Evolutionary conservation across 2,797 vertebrate species (phyloP).

Genomic region (Taeniopygia guttata): DNA sequence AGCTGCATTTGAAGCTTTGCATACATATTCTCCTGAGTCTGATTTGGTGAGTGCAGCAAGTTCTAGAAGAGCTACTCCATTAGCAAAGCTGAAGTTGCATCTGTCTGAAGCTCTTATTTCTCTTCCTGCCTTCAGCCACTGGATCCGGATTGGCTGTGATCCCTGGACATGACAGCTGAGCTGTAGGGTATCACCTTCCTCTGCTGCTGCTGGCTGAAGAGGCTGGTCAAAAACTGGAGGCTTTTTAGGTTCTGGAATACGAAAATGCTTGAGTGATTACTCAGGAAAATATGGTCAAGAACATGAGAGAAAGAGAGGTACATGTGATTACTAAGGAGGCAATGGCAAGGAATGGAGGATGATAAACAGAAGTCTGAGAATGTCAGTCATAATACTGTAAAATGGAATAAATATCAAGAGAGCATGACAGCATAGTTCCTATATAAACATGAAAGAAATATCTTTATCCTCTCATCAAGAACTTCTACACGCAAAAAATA

Average conservation of each 20-base stretch:
- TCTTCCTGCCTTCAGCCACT: constrained; percentile 93
- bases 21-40: constrained; percentile 91
- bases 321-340: not conserved
- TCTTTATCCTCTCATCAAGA: not conserved
- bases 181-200: constrained; percentile 84
- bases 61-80: constrained; percentile 87
- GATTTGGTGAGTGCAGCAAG: constrained; percentile 79
- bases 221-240: constrained; percentile 90
- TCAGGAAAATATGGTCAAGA: not conserved
- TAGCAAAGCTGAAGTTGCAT: constrained; percentile 85
- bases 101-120: constrained; percentile 85
- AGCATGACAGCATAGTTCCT: not conserved
- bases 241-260: constrained; percentile 85
- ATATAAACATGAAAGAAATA: not conserved
- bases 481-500: not conserved
- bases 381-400: not conserved
- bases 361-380: not conserved
- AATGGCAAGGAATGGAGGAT: not conserved
- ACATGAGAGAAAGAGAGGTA: not conserved
- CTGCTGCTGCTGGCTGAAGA: constrained; percentile 81
- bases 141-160: constrained; percentile 87
- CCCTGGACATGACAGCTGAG: constrained; percentile 89
- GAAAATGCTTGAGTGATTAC: constrained; percentile 43
- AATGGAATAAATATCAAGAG: not conserved
- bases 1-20: constrained; percentile 90